Base-by-base conservation (phyloP, 2,113 vertebrate genomes). In the Haplotaxodon microlepis region DNA sequence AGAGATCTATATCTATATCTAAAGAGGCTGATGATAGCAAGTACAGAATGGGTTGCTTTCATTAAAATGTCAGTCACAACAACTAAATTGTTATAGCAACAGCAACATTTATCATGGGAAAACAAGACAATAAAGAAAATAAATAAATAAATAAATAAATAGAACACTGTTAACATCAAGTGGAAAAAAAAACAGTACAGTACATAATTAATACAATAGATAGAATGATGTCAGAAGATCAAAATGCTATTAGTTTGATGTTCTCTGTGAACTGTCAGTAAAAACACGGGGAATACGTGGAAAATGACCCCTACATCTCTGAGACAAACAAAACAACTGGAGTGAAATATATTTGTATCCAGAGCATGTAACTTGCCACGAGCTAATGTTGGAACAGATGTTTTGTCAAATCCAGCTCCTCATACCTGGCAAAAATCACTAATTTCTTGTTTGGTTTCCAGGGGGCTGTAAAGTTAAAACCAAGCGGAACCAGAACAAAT, bases 401-500 rank as follows among this genome's bases (percentile, higher is more conserved):
- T 91, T 88, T 87, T 88, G 66, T 91, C 69, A 84, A 88, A 88
- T 92, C 50, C 73, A 80, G 38, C 71, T 90, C 50, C 53, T 50
- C 66, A 40, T 91, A 93, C 91, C 89, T 94, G 89, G 91, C 87
- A 95, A 91, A 94, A 93, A 87, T 83, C 9, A 90, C 81, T 66
- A 89, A 91, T 84, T 93, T 95, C 89, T 91, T 91, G 90, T 92
- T 90, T 92, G 86, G 83, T 94, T 93, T 93, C 93, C 88, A 91
- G 91, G 71, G 88, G 91, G 89, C 86, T 89, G 73, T 86, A 86
- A 90, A 93, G 91, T 87, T 91, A 88, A 91, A 92, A 91, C 81
- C 94, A 94, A 93, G 94, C 86, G 81, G 88, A 94, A 94, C 93
- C 87, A 83, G 86, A 93, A 92, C 91, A 93, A 95, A 95, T 95